Conservation (phyloP, 2,797 vertebrate species). For the Phataginus tetradactyla region DNA sequence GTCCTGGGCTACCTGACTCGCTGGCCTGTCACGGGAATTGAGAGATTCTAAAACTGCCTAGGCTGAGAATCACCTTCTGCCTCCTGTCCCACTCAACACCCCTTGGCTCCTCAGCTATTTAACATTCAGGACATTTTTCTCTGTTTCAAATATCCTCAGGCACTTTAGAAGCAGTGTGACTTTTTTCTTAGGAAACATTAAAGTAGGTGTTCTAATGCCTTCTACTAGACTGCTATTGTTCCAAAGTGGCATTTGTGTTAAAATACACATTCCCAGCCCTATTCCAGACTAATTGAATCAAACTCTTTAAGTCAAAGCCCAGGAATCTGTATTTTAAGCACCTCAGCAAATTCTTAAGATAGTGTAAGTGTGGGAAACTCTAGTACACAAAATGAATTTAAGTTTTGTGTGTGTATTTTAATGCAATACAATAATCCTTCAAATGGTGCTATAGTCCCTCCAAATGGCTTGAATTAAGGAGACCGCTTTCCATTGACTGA, state of each 20-base stretch:
- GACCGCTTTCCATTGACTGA: background rate
- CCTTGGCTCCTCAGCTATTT: background rate
- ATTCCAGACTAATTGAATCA: background rate
- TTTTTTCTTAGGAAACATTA: background rate
- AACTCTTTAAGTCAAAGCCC: background rate
- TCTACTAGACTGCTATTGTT: background rate
- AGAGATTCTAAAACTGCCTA: background rate
- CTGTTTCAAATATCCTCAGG: background rate
- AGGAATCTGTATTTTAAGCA: background rate
- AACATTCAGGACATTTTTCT: background rate
- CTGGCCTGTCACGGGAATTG: background rate
- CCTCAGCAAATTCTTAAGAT: slow-evolving; percentile 12
- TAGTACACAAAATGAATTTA: background rate
- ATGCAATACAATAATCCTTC: background rate
- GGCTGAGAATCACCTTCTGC: background rate
- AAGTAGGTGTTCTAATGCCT: background rate
- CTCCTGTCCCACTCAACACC: background rate
- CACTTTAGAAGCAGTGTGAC: background rate
- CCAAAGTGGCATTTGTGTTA: background rate
- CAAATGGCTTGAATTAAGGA: slow-evolving; percentile 9
- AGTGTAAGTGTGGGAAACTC: background rate
- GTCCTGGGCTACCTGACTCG: background rate
- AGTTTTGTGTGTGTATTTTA: background rate
- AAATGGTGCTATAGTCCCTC: background rate
- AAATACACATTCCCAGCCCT: background rate